Evolutionary conservation across 2,888 invertebrate genomes (phyloP), one percentile per base, ranked within the genome.

Genomic region (Strigamia maritima): DNA sequence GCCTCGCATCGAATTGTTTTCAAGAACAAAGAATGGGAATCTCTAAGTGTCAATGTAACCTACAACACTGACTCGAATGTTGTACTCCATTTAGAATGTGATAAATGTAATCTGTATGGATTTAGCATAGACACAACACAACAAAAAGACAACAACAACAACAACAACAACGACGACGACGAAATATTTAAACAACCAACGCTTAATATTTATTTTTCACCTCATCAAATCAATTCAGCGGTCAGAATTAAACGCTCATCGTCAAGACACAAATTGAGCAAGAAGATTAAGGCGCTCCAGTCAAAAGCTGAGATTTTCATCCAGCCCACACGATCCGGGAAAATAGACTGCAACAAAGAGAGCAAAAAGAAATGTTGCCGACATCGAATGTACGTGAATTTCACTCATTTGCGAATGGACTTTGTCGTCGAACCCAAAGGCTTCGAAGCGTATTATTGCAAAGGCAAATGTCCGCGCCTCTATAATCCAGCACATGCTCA

Each of bases 401-500:
- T 92, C 83, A 89, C 89, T 82, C 90, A 91, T 79, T 87, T 92
- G 35, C 88, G 89, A 81, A 90, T 90, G 84, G 89, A 90, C 81
- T 90, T 90, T 82, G 90, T 92, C 76, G 87, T 91, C 75, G 90
- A 91, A 81, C 92, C 92, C n/a, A 90, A 90, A 84, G 87, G 86
- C 19, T 92, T 92, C 84, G 91, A 92, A 84, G 91, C 91, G 0
- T 92, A 91, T 16, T 91, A 89, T 83, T 92, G 92, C 84, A 90
- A 89, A 81, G 92, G 92, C 3, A 87, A 90, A 75, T 92, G 92
- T 83, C 91, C 91, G 0, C 89, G 90, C 0, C 87, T 90, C 7
- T 91, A 90, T 84, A 91, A 91, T 84, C 90, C 90, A 14, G 92
- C 91, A 0, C 90, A 90, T 81, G 91, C 91, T 83, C 92, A 92